Percentiles rank a stretch among this genome's conserved stretches.
phyloP scores from a whole-genome alignment of 2,797 vertebrate species.

The Dromococcyx pavoninus region DNA sequence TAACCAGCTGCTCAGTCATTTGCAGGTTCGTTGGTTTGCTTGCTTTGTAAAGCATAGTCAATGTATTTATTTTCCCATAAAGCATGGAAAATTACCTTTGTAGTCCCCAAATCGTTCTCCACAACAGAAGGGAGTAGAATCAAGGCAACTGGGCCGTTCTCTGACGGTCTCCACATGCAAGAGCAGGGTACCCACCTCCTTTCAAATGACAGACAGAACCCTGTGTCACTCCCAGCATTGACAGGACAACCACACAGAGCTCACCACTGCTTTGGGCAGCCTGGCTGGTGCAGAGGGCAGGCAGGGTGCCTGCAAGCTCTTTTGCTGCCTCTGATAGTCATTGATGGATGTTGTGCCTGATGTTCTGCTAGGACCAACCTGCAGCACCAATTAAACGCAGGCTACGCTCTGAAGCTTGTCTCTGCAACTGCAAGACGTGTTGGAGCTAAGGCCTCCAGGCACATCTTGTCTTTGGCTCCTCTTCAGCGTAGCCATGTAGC shows the following conservation, averaged over 20 bases:
- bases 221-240: fast-evolving
- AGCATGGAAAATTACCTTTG: not conserved
- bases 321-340: fast-evolving
- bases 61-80: not conserved
- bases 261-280: not conserved
- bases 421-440: not conserved
- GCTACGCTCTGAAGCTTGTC: not conserved
- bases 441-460: not conserved
- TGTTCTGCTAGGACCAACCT: not conserved
- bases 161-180: not conserved
- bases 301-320: not conserved
- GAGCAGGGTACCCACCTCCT: not conserved
- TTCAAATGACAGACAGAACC: not conserved
- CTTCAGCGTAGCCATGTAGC: not conserved
- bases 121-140: not conserved
- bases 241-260: not conserved
- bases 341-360: too few species aligned
- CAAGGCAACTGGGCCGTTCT: not conserved
- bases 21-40: not conserved
- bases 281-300: not conserved
- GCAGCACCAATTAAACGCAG: not conserved
- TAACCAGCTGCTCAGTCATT: not conserved
- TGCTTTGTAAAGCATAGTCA: not conserved
- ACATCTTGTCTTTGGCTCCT: not conserved
- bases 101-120: fast-evolving